A percentile compares a stretch with the other conserved stretches of the same genome.
phyloP scores from a whole-genome alignment of 2,113 vertebrate species.

The Epinephelus fuscoguttatus region DNA sequence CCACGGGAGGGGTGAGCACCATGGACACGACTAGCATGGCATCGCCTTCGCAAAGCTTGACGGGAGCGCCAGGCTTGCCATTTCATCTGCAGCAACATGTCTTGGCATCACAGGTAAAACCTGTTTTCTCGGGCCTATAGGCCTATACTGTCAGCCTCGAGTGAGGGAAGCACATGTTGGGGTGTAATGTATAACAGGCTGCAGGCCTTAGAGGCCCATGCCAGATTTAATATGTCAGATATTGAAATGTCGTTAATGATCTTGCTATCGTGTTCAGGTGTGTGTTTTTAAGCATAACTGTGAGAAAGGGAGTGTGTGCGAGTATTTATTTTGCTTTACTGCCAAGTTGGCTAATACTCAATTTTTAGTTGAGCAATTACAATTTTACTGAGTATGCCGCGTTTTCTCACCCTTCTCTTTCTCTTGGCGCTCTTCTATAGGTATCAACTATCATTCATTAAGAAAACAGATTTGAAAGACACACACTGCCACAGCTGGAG shows the following conservation, averaged over 20 bases:
- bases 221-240: constrained; percentile 14
- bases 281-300: neutral
- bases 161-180: constrained; percentile 16
- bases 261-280: neutral
- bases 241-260: neutral
- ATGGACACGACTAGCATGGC: constrained; percentile 91
- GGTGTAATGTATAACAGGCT: neutral
- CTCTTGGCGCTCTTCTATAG: neutral
- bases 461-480: neutral
- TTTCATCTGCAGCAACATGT: constrained; percentile 98
- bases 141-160: neutral
- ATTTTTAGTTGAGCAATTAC: constrained; percentile 4
- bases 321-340: too few species aligned
- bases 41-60: constrained; percentile 90
- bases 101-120: constrained; percentile 95
- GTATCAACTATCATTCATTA: constrained; percentile 6
- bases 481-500: constrained; percentile 1
- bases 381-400: neutral
- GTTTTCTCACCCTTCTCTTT: neutral
- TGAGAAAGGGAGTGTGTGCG: neutral
- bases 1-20: constrained; percentile 89
- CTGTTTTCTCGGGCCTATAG: constrained; percentile 39
- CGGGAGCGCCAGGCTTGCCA: constrained; percentile 89
- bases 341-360: constrained; percentile 14
- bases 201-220: neutral